These are phyloP conservation scores for Papilio machaon DNA, from an alignment of 1,140 invertebrate species.

Conservation along the genomic window DNA sequence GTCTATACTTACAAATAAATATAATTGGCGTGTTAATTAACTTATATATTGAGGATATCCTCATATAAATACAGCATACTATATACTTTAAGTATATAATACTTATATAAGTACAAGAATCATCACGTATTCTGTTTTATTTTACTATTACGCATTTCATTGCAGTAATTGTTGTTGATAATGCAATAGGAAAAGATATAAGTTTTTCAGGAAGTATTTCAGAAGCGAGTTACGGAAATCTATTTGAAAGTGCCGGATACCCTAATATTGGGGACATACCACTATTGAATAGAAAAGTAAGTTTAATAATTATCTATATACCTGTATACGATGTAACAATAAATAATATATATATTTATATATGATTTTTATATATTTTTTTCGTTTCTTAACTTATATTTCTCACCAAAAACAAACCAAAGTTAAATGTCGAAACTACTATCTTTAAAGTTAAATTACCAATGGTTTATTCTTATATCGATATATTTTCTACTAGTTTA, in stretches of 20 bases:
- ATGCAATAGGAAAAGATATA: neutral
- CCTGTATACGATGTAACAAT: no score
- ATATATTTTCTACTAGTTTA: neutral
- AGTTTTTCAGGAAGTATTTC: neutral
- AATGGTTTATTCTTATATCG: neutral
- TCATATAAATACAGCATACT: no score
- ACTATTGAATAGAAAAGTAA: conserved; percentile 62
- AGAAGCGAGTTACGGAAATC: conserved; percentile 28
- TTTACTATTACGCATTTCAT: neutral
- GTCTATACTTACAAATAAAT: no score
- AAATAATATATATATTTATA: no score
- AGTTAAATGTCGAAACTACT: neutral
- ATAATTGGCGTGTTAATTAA: no score
- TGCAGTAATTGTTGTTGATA: neutral
- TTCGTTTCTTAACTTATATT: no score
- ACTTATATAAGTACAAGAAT: no score
- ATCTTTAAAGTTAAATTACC: neutral
- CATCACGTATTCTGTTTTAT: neutral
- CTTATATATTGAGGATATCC: no score
- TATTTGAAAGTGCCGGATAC: conserved; percentile 53
- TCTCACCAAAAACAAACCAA: neutral
- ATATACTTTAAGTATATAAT: no score
- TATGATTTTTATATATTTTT: no score
- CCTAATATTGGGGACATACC: conserved; percentile 60
- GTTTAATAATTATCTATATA: neutral